These are phyloP conservation scores for Chrysotoxum bicinctum DNA, from an alignment of 2,888 invertebrate genomes.

Conservation along the genomic window DNA sequence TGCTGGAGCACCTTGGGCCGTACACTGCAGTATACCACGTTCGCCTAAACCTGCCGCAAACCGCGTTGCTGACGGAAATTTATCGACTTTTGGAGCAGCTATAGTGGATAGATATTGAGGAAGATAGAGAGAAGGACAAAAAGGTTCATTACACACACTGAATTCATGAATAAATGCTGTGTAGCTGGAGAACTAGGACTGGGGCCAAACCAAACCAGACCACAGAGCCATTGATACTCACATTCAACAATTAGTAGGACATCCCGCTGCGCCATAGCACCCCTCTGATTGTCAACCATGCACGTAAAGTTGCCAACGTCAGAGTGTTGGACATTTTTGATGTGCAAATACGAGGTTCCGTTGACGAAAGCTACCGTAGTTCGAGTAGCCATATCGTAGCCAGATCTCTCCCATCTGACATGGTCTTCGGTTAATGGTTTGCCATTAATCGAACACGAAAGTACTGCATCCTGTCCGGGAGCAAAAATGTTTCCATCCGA, in stretches of 20 bases:
- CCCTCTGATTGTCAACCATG: conserved; percentile 78
- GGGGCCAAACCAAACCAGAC: neutral
- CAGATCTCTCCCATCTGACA: conserved; percentile 78
- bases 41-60: conserved; percentile 78
- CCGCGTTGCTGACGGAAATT: conserved; percentile 76
- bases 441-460: conserved; percentile 78
- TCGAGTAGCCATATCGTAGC: conserved; percentile 77
- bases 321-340: conserved; percentile 78
- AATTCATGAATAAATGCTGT: neutral
- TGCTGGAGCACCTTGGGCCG: conserved; percentile 77
- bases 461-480: conserved; percentile 78
- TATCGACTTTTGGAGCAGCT: conserved; percentile 79
- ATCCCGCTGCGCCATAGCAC: conserved; percentile 76
- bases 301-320: conserved; percentile 80
- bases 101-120: neutral
- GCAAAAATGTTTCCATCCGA: conserved; percentile 78
- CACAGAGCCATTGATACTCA: conserved; percentile 74
- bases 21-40: conserved; percentile 77
- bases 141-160: conserved; percentile 35
- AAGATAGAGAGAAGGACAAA: neutral
- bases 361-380: conserved; percentile 78
- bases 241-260: conserved; percentile 79
- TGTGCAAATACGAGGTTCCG: conserved; percentile 77
- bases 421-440: conserved; percentile 78
- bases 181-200: neutral